Evolutionary conservation across 2,888 invertebrate species (phyloP).

Genomic region (Cheilosia scutellata): DNA sequence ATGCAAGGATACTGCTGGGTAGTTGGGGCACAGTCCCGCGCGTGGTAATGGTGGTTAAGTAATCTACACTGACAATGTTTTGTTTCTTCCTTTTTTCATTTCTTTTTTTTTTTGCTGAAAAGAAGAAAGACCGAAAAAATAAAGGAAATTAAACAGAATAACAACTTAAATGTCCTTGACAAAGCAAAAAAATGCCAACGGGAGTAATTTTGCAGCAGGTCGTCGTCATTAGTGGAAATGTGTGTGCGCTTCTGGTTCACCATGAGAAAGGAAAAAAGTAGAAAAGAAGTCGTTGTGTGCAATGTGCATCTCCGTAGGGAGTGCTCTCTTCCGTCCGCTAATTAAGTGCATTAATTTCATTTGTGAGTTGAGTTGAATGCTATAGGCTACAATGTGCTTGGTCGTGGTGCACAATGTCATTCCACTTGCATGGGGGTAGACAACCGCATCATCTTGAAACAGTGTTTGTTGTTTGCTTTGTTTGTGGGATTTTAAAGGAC

Average conservation of each 20-base stretch:
- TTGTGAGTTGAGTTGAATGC: conserved; percentile 21
- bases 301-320: conserved; percentile 43
- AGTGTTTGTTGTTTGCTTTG: conserved; percentile 26
- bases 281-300: conserved; percentile 6
- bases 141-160: conserved; percentile 63
- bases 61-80: conserved; percentile 62
- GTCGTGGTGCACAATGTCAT: conserved; percentile 11
- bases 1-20: conserved; percentile 39
- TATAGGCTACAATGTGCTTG: background rate
- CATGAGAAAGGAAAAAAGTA: background rate
- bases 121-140: conserved; percentile 12
- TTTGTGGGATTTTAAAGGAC: conserved; percentile 9
- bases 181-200: conserved; percentile 51
- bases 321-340: conserved; percentile 61
- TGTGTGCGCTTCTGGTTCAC: conserved; percentile 14
- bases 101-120: background rate
- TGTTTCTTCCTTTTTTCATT: background rate
- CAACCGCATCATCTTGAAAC: conserved; percentile 53
- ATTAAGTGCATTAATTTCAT: conserved; percentile 69
- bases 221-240: conserved; percentile 17
- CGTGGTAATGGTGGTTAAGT: conserved; percentile 62
- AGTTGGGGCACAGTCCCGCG: conserved; percentile 22
- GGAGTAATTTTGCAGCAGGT: conserved; percentile 62
- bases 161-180: conserved; percentile 67
- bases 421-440: conserved; percentile 42